These are phyloP conservation scores for Anadara kagoshimensis DNA, from an alignment of 1,140 invertebrate genomes.

Conservation along the genomic window DNA sequence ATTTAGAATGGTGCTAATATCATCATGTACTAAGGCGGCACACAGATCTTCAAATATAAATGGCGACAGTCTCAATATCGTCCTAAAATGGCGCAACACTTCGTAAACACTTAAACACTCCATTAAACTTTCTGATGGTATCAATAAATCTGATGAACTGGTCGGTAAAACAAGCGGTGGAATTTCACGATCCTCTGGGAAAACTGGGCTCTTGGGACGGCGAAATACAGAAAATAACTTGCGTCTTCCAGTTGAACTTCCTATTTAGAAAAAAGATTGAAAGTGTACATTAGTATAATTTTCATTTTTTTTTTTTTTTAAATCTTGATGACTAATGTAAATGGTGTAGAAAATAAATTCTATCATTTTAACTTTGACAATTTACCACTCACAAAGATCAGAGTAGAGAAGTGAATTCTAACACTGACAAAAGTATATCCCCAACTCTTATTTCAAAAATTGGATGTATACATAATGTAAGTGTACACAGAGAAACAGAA, in stretches of 20 bases:
- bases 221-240: conserved; percentile 50
- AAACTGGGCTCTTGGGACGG: conserved; percentile 67
- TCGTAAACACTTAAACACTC: conserved; percentile 84
- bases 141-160: conserved; percentile 91
- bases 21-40: conserved; percentile 91
- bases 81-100: conserved; percentile 92
- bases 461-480: too few species aligned
- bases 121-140: conserved; percentile 86
- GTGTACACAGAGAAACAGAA: too few species aligned
- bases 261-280: conserved; percentile 8
- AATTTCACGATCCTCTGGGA: conserved; percentile 77
- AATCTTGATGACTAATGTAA: too few species aligned
- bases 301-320: too few species aligned
- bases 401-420: too few species aligned
- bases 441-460: too few species aligned
- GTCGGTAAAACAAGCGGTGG: conserved; percentile 86
- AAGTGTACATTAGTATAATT: too few species aligned
- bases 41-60: conserved; percentile 98
- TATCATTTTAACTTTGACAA: too few species aligned
- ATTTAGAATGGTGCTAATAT: conserved; percentile 90
- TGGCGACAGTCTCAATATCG: conserved; percentile 91
- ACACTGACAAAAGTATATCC: too few species aligned
- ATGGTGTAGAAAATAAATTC: too few species aligned
- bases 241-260: conserved; percentile 61
- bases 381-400: too few species aligned